Evolutionary conservation across 2,888 invertebrate genomes (phyloP), one percentile per base, ranked within the genome.

Genomic region (Drosophila atripex): DNA sequence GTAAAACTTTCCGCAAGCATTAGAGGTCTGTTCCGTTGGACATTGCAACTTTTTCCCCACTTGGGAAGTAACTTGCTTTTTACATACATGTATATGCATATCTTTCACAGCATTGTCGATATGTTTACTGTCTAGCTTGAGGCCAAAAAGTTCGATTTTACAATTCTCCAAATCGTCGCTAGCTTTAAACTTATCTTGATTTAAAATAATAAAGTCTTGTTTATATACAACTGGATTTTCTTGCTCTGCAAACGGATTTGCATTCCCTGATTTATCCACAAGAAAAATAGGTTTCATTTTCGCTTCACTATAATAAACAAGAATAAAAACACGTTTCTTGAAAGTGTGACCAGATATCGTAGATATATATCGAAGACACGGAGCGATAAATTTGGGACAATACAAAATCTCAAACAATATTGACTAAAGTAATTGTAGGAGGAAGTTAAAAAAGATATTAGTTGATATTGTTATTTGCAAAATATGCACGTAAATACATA

Each of bases 91-190:
- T 55, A 76, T 5, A 71, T 71, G 28, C 55, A 76, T 5, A 78
- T 79, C 50, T 77, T 87, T 35, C 0, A 85, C 53, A 77, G 53
- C 32, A 87, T 89, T 89, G 55, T 32, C 46, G 0, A 85, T 64
- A 53, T 79, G 66, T 23, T 69, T 79, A 43, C 71, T 53, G 39
- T 45, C 65, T 1, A 85, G 5, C 30, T 65, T 75, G 28, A 75
- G 30, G 6, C 73, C 76, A 76, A 89, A 89, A 1, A 80, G 83
- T 59, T 89, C 84, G 1, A 83, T 71, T 76, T 86, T 87, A 23
- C 4, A 2, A 18, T 11, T 25, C 1, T 63, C 23, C 18, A 18
- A 41, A n/a, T 18, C 39, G 9, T 41, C 39, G 9, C 16, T 3
- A 16, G 9, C 8, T 16, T 41, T 1, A 11, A 8, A 9, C 9